A percentile compares a stretch with the other conserved stretches of the same genome.
Evolutionary conservation across 2,797 vertebrate genomes (phyloP).

Genomic region (Anabas testudineus): DNA sequence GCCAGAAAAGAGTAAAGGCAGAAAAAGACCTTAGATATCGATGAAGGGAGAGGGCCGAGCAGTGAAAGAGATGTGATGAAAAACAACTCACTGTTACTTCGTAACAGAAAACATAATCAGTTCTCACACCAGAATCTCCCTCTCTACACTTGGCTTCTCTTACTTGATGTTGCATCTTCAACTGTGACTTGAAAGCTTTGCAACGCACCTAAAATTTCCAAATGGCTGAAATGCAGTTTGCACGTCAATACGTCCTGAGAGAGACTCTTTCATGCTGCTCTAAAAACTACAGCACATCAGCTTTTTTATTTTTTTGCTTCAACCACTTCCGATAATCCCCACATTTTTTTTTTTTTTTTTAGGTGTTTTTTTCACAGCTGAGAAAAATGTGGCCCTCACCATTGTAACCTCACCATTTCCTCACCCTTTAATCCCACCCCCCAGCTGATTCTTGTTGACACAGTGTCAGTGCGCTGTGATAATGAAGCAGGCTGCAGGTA

Average conservation of each 20-base stretch:
- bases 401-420: slow-evolving; percentile 23
- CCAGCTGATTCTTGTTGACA: slow-evolving; percentile 32
- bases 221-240: slow-evolving; percentile 31
- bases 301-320: slow-evolving; percentile 29
- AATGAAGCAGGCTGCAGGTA: slow-evolving; percentile 43
- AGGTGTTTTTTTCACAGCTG: slow-evolving; percentile 15
- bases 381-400: slow-evolving; percentile 13
- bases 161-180: slow-evolving; percentile 11
- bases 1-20: slow-evolving; percentile 27
- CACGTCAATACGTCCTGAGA: slow-evolving; percentile 24
- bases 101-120: background rate
- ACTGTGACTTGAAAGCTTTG: slow-evolving; percentile 11
- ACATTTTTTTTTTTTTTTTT: slow-evolving; percentile 13
- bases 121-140: background rate
- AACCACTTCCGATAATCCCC: slow-evolving; percentile 36
- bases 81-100: background rate
- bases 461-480: slow-evolving; percentile 27
- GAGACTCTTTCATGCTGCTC: slow-evolving; percentile 19
- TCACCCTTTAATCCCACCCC: slow-evolving; percentile 40
- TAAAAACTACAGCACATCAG: slow-evolving; percentile 13
- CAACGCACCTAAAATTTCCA: slow-evolving; percentile 17
- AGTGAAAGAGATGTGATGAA: slow-evolving; percentile 16
- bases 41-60: slow-evolving; percentile 10
- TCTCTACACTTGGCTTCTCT: slow-evolving; percentile 5
- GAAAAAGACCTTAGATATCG: slow-evolving; percentile 9